Evolutionary conservation across 92 coral and sea anemone species (phyloP), one percentile per base, ranked within the genome.

Genomic region (Pocillopora meandrina): DNA sequence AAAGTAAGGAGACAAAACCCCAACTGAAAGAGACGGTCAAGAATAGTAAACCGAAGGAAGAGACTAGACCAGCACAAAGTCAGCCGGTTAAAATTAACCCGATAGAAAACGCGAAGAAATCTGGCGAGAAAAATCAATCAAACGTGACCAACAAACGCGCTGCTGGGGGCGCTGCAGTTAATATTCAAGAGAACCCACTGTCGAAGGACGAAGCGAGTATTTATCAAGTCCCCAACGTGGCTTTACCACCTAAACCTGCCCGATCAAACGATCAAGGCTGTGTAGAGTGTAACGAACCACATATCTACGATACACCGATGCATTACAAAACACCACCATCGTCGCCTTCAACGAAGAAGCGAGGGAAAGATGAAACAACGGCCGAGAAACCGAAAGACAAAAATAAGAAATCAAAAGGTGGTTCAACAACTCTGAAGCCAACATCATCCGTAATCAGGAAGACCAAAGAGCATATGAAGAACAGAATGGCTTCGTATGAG

Each of bases 401-500:
- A 36, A 85, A 85, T 18, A 82, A 63, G 35, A 78, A 73, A 9
- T 75, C 77, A 70, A 82, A 83, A 64, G 74, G 83, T 68, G 79
- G 71, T 42, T 84, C 77, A 56, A 60, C 74, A 26, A 88, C 84
- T 19, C 89, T 93, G 90, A 91, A 91, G 80, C 89, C 86, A 81
- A 89, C 91, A 72, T 83, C 82, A 17, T 80, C 83, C 56, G 82
- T 79, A 35, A 78, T 87, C 20, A 88, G 87, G 57, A 89, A 87
- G 63, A 70, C 95, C 18, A 88, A 92, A 63, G 90, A 93, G 64
- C 93, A 92, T 26, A 85, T 88, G 57, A 93, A 87, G 71, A 87
- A 91, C 66, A 83, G 94, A 69, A 92, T 92, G 95, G 95, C 98
- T 2, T 94, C 98, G 0, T 92, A 92, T 57, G 98, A 94, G 89